Percentiles rank a stretch among this genome's conserved stretches.
Conservation (phyloP, 2,888 invertebrate genomes). For the Athripsodes cinereus region DNA sequence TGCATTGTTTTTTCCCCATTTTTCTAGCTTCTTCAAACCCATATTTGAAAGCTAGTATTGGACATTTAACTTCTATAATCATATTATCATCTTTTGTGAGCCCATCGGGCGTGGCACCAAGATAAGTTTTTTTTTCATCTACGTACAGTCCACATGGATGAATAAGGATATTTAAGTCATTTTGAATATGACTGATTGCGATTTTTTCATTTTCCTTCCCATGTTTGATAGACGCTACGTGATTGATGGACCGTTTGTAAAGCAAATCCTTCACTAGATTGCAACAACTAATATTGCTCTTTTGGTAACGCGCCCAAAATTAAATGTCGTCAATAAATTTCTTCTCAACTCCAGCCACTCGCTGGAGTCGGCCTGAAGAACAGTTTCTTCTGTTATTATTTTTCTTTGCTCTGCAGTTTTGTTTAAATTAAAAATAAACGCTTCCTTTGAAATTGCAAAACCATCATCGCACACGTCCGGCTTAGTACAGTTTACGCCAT, state of each 20-base stretch:
- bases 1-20: background rate
- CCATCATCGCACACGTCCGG: conserved; percentile 9
- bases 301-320: conserved; percentile 16
- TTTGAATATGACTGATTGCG: conserved; percentile 17
- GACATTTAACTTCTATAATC: conserved; percentile 16
- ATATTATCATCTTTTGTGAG: conserved; percentile 2
- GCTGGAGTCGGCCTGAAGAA: conserved; percentile 12
- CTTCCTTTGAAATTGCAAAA: conserved; percentile 9
- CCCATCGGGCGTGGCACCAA: conserved; percentile 25
- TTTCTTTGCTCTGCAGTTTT: conserved; percentile 3
- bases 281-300: conserved; percentile 15
- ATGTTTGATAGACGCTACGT: conserved; percentile 19
- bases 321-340: conserved; percentile 16
- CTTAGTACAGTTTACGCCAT: conserved; percentile 3
- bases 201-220: conserved; percentile 18
- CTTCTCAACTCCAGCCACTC: conserved; percentile 18
- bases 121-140: conserved; percentile 17
- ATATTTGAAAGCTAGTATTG: background rate
- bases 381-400: conserved; percentile 8
- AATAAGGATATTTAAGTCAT: conserved; percentile 13
- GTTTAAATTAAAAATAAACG: conserved; percentile 9
- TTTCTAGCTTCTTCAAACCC: conserved; percentile 6
- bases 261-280: conserved; percentile 12
- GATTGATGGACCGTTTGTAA: background rate
- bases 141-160: conserved; percentile 21